These are phyloP conservation scores for Prunella strophiata DNA, from an alignment of 2,797 vertebrate species.

Conservation along the genomic window DNA sequence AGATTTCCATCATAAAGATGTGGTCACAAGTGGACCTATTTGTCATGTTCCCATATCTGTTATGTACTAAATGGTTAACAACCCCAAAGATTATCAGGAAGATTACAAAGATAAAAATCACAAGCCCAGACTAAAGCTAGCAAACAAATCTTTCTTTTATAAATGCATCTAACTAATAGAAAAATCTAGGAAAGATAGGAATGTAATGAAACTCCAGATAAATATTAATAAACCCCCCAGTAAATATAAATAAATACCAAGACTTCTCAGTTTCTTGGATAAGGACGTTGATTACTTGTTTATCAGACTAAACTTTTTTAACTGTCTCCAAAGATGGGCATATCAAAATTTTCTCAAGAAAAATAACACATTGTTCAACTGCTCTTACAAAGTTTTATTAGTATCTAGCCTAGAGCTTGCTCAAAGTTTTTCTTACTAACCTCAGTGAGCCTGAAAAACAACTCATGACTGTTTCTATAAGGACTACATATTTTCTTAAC, in stretches of 20 bases:
- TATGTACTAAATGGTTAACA: not conserved
- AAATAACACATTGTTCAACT: not conserved
- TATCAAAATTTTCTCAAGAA: not conserved
- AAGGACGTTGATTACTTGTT: not conserved
- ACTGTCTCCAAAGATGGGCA: not conserved
- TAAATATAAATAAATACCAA: not conserved
- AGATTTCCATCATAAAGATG: not conserved
- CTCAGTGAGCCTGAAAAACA: not conserved
- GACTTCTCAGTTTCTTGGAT: not conserved
- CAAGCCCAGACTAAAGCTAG: not conserved
- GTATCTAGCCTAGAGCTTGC: not conserved
- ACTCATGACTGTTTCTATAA: not conserved
- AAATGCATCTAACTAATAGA: not conserved
- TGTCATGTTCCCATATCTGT: not conserved
- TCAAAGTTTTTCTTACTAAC: not conserved
- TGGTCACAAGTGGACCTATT: not conserved
- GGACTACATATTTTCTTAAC: not conserved
- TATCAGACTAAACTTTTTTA: not conserved
- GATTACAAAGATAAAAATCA: not conserved
- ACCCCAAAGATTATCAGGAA: not conserved
- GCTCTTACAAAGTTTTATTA: not conserved
- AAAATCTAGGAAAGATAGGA: not conserved
- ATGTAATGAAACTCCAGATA: not conserved
- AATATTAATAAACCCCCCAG: not conserved
- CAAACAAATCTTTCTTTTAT: not conserved